Conservation (phyloP, 2,797 vertebrate genomes). For the Girardinus metallicus region DNA sequence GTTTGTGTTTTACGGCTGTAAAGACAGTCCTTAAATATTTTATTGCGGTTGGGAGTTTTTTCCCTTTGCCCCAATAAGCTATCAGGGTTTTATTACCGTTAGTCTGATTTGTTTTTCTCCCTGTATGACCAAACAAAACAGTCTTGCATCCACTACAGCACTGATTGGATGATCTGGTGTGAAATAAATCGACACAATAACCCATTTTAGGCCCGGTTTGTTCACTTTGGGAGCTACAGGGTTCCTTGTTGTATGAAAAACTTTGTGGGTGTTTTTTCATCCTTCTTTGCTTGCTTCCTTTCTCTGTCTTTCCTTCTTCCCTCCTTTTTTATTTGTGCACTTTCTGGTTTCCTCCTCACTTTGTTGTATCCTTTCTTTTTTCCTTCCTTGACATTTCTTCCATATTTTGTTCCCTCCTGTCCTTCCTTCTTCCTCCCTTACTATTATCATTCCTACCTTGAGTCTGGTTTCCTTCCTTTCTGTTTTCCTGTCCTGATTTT, state of each 20-base stretch:
- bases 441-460: neutral
- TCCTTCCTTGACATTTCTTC: neutral
- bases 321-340: neutral
- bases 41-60: conserved; percentile 36
- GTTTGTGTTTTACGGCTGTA: conserved; percentile 35
- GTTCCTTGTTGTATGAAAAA: neutral
- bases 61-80: conserved; percentile 14
- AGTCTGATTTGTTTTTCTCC: conserved; percentile 4
- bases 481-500: neutral
- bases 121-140: neutral
- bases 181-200: conserved; percentile 14
- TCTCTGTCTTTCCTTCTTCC: neutral
- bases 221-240: neutral
- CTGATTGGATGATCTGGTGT: neutral
- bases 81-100: conserved; percentile 25
- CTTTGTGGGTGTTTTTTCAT: neutral
- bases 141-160: conserved; percentile 11
- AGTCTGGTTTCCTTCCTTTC: neutral
- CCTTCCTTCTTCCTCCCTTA: neutral
- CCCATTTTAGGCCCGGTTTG: neutral
- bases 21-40: conserved; percentile 61
- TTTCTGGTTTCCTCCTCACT: neutral
- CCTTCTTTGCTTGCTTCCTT: neutral
- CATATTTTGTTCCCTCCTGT: neutral
- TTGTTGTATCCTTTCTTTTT: neutral